Conservation (phyloP, 1,140 invertebrate species). For the Bombus huntii region DNA sequence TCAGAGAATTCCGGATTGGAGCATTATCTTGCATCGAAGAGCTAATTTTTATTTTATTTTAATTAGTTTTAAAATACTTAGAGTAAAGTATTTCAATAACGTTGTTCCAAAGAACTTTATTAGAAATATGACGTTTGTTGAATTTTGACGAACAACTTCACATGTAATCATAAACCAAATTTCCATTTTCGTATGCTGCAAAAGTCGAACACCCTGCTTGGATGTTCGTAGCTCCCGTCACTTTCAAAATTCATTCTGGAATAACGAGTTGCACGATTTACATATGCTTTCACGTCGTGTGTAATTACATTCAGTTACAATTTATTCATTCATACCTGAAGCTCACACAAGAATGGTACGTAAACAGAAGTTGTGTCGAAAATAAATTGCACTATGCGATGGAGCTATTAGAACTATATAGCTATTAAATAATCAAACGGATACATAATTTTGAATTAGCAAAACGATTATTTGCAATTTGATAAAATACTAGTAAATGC, state of each 20-base stretch:
- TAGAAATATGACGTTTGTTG: neutral
- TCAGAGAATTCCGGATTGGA: neutral
- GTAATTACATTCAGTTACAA: neutral
- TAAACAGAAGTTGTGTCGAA: neutral
- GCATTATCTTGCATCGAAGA: neutral
- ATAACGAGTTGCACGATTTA: neutral
- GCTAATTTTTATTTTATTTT: too few species aligned
- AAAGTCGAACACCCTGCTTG: neutral
- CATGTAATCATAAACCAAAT: neutral
- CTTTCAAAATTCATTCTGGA: neutral
- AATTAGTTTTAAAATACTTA: neutral
- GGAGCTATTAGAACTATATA: neutral
- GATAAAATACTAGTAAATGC: neutral
- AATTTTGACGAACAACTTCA: neutral
- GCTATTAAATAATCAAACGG: neutral
- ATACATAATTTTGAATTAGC: neutral
- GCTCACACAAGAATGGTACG: neutral
- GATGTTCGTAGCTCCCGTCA: neutral
- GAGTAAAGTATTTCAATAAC: neutral
- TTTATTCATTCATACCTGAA: slow-evolving; percentile 5
- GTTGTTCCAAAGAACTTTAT: neutral
- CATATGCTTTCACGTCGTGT: neutral
- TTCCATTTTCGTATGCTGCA: neutral
- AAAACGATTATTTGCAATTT: neutral
- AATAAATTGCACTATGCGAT: neutral